Base-by-base conservation (phyloP, 2,113 vertebrate species). In the Cottus gobio region DNA sequence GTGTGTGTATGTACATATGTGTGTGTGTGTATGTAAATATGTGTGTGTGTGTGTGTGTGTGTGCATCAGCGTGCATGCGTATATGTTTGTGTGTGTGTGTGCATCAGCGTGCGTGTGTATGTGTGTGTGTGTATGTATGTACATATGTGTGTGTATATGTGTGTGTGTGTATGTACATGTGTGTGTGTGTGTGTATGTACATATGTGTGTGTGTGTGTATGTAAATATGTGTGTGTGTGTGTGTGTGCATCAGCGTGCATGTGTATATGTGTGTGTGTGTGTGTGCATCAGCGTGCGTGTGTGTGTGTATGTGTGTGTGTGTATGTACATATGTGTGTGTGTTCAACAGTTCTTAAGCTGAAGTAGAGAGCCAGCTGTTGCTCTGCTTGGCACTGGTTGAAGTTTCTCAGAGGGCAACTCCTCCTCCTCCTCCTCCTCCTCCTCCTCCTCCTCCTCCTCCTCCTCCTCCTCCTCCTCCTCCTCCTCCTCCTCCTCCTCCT, bases 301-400 rank as follows among this genome's bases (percentile, higher is more conserved):
- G 37, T 39, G 37, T 12, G 39, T 42, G n/a, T n/a, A n/a, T n/a
- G 3, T 37, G n/a, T n/a, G n/a, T n/a, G n/a, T n/a, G n/a, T n/a
- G n/a, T n/a, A n/a, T n/a, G n/a, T n/a, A n/a, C n/a, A n/a, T 34
- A 5, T 34, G 34, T 34, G 34, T 34, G 34, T 82, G 72, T 75
- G 0, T 80, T 46, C 7, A 60, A 75, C 75, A 86, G 90, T 84
- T 83, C 42, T 5, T 75, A 77, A 79, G 83, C 68, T 77, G 60
- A 70, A 56, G 50, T 34, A 34, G 37, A 82, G 75, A 66, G 66
- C 68, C 87, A 84, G 79, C 69, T 80, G 9, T 62, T 3, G 86
- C 85, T 85, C 71, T n/a, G 84, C 75, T 87, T 83, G 89, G 88
- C 86, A 86, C 86, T 62, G 84, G 64, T 82, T 57, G 77, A 68